Conservation (phyloP, 2,888 invertebrate genomes). For the Trichopria drosophilae region DNA sequence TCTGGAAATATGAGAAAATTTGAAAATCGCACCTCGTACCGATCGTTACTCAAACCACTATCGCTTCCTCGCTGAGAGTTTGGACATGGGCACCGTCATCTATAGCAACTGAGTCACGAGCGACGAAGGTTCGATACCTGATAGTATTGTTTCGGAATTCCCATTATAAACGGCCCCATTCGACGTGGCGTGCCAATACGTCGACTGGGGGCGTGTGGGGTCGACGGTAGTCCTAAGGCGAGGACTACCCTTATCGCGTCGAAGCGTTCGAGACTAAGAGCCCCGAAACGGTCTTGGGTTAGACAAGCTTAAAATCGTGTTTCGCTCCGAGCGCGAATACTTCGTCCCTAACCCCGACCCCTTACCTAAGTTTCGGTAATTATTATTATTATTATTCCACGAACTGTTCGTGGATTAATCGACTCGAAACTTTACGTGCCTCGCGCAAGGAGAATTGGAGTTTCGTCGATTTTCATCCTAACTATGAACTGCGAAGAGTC, state of each 20-base stretch:
- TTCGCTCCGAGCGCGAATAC: constrained; percentile 28
- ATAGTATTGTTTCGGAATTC: constrained; percentile 48
- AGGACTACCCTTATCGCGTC: constrained; percentile 17
- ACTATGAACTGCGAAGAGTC: no score
- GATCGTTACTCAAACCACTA: constrained; percentile 48
- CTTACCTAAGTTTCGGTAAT: no score
- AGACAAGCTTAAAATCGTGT: constrained; percentile 35
- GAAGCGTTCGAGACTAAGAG: constrained; percentile 30
- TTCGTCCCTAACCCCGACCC: no score
- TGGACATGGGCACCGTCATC: constrained; percentile 29
- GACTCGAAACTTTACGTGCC: no score
- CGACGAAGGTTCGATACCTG: constrained; percentile 44
- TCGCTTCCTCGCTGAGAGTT: constrained; percentile 37
- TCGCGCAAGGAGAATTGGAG: no score
- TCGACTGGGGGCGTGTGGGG: constrained; percentile 14
- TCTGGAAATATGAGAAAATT: no score
- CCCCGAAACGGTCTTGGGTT: constrained; percentile 32
- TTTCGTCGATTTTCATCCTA: no score
- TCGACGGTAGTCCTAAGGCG: constrained; percentile 25
- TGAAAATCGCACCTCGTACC: constrained; percentile 33
- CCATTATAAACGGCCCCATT: constrained; percentile 42
- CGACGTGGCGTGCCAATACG: constrained; percentile 19
- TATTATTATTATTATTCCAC: no score
- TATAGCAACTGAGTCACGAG: constrained; percentile 33
- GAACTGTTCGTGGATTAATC: no score